These are phyloP conservation scores for Mormyrus proboscirostris DNA, from an alignment of 2,797 vertebrate genomes.

Conservation along the genomic window DNA sequence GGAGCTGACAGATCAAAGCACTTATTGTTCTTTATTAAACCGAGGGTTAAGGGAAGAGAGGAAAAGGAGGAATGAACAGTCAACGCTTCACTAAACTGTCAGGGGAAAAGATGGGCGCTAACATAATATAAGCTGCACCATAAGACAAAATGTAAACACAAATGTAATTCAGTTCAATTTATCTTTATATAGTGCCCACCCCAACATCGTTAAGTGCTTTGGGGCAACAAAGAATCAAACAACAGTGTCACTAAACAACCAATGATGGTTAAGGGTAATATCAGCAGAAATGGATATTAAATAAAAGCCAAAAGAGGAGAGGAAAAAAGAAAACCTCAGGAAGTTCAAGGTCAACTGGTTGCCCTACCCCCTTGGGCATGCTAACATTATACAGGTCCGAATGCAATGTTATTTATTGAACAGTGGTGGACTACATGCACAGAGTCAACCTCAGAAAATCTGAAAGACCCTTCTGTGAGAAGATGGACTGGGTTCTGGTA, in stretches of 20 bases:
- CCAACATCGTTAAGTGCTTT: neutral
- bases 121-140: neutral
- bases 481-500: neutral
- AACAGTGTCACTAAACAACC: neutral
- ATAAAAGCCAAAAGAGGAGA: neutral
- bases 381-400: neutral
- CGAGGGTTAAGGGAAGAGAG: neutral
- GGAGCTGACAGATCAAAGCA: conserved; percentile 11
- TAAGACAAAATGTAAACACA: neutral
- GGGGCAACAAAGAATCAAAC: neutral
- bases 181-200: conserved; percentile 3
- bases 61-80: neutral
- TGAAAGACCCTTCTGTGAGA: neutral
- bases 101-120: neutral
- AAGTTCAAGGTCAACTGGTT: neutral
- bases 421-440: neutral
- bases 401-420: neutral
- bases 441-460: neutral
- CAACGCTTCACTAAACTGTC: neutral
- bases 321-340: neutral
- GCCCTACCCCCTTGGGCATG: neutral
- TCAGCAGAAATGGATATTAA: neutral
- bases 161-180: conserved; percentile 8
- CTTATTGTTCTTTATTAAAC: conserved; percentile 17
- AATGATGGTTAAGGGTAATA: neutral